phyloP scores from a whole-genome alignment of 2,888 invertebrate species.

The Eupithecia centaureata region DNA sequence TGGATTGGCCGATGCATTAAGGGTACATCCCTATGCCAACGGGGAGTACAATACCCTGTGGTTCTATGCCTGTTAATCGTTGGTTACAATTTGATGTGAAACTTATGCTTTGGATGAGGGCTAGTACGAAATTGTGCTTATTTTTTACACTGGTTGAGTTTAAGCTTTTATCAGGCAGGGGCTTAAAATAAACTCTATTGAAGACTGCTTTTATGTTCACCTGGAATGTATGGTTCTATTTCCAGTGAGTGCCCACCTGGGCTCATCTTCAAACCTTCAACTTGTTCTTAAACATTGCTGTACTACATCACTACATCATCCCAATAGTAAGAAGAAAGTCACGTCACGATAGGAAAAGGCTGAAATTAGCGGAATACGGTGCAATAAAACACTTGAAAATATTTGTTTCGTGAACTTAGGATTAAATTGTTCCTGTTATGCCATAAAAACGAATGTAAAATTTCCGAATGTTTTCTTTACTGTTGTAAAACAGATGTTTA shows the following conservation, averaged over 20 bases:
- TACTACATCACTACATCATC: too few relatives aligned
- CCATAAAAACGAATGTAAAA: background rate
- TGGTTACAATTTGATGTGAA: constrained; percentile 58
- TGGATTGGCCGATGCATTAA: constrained; percentile 69
- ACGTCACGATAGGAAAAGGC: too few relatives aligned
- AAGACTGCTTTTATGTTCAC: background rate
- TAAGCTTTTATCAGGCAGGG: background rate
- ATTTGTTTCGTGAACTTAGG: too few relatives aligned
- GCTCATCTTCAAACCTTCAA: too few relatives aligned
- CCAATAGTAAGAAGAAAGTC: too few relatives aligned
- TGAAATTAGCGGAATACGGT: too few relatives aligned
- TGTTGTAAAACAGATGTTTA: constrained; percentile 2
- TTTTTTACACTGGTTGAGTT: constrained; percentile 13
- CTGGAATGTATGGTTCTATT: too few relatives aligned
- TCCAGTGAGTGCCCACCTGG: too few relatives aligned
- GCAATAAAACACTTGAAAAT: too few relatives aligned
- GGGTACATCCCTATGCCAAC: constrained; percentile 66
- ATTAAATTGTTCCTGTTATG: background rate
- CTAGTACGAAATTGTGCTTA: constrained; percentile 4
- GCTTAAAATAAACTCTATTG: background rate
- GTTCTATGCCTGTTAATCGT: constrained; percentile 68
- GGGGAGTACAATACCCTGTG: constrained; percentile 54
- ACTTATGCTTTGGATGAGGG: constrained; percentile 45
- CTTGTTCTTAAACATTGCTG: too few relatives aligned
- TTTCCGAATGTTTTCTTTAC: background rate